Conservation (phyloP, 2,797 vertebrate genomes). For the Tokudaia muenninki region DNA sequence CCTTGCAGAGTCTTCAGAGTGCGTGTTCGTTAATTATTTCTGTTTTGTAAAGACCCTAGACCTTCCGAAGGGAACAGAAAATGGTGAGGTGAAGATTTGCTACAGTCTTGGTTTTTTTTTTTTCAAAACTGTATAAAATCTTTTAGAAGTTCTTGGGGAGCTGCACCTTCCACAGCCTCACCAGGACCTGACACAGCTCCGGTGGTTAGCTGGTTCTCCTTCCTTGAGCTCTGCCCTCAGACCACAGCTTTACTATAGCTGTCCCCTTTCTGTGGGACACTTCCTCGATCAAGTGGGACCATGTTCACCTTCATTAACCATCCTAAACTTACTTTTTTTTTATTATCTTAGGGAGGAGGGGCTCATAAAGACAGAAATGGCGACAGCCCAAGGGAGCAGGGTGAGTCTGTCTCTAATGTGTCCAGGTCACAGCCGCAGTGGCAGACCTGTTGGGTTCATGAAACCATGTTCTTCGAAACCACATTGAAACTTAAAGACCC, state of each 20-base stretch:
- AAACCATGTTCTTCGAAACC: conserved; percentile 30
- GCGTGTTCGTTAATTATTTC: neutral
- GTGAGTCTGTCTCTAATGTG: conserved; percentile 6
- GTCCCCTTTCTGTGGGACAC: neutral
- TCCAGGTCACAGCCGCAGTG: conserved; percentile 28
- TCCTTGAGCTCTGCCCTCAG: neutral
- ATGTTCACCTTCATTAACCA: neutral
- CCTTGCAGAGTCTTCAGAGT: neutral
- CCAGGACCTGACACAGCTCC: neutral
- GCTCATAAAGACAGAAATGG: neutral
- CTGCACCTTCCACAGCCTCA: neutral
- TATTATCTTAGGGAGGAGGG: conserved; percentile 16
- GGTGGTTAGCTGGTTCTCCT: neutral
- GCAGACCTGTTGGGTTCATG: conserved; percentile 22
- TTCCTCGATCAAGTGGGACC: neutral
- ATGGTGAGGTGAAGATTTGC: neutral
- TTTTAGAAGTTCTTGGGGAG: conserved; percentile 15
- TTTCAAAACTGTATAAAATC: neutral
- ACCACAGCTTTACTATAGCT: neutral
- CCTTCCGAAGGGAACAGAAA: neutral
- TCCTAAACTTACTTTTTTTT: conserved; percentile 2
- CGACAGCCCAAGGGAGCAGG: neutral
- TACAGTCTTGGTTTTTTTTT: neutral
- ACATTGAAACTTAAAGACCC: conserved; percentile 57
- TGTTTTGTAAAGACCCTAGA: conserved; percentile 28